A percentile compares a stretch with the other conserved stretches of the same genome.
These are phyloP conservation scores for Oscheius sp. DNA, from an alignment of 2,888 invertebrate genomes.

Conservation along the genomic window DNA sequence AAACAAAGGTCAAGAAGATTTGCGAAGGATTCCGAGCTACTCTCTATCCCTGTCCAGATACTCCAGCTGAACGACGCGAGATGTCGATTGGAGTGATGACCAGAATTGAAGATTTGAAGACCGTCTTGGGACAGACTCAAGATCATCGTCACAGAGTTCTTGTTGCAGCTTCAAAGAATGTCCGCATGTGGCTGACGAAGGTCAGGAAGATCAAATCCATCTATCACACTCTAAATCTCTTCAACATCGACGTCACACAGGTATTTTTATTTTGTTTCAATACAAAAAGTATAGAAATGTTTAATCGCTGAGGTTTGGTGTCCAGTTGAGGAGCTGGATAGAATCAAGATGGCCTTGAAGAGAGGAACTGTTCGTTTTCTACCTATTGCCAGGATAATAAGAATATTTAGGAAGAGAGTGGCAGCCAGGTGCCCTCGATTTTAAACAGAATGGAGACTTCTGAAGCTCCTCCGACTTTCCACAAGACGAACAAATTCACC, in stretches of 20 bases:
- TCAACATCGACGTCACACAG: constrained; percentile 99
- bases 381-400: no score
- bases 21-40: constrained; percentile 98
- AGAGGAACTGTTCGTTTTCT: constrained; percentile 91
- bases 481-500: constrained; percentile 95
- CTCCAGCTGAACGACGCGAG: constrained; percentile 91
- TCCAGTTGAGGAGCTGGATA: constrained; percentile 86
- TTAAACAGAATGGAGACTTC: constrained; percentile 92
- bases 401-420: no score
- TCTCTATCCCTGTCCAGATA: constrained; percentile 96
- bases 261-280: constrained; percentile 1
- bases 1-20: constrained; percentile 95
- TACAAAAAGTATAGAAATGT: constrained; percentile 78
- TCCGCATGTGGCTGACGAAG: constrained; percentile 95
- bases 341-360: constrained; percentile 88
- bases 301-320: constrained; percentile 98
- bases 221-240: constrained; percentile 95
- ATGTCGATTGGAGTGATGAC: constrained; percentile 97
- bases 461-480: constrained; percentile 90
- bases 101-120: constrained; percentile 91
- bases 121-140: constrained; percentile 94
- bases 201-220: constrained; percentile 98
- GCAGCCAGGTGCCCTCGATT: constrained; percentile 94
- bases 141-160: constrained; percentile 91
- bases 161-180: constrained; percentile 91